phyloP scores from a whole-genome alignment of 2,888 invertebrate genomes.

The Ectemnius cavifrons region DNA sequence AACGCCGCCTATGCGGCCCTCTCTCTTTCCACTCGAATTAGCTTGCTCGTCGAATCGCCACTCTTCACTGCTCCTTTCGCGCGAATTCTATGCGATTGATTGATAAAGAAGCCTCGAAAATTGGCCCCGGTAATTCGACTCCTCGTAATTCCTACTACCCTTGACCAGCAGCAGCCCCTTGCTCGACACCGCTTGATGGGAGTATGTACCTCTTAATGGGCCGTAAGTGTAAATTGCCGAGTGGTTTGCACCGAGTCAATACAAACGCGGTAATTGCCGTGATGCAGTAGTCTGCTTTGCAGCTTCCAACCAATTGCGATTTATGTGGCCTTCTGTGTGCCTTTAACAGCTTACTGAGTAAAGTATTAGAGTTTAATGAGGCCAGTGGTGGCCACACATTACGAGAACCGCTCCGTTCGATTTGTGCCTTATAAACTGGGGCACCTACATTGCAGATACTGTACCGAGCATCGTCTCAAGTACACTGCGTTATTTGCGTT shows the following conservation, averaged over 20 bases:
- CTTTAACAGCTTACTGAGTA: neutral
- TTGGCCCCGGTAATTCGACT: neutral
- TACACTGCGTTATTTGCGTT: too few species aligned
- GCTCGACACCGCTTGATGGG: neutral
- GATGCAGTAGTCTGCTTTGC: neutral
- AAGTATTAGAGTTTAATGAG: conserved; percentile 4
- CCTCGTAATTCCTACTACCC: neutral
- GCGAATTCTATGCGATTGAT: conserved; percentile 24
- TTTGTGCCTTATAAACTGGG: too few species aligned
- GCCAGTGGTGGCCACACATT: neutral
- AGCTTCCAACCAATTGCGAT: neutral
- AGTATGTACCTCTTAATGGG: conserved; percentile 2
- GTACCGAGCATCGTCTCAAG: too few species aligned
- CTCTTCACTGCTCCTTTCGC: conserved; percentile 10
- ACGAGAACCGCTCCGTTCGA: too few species aligned
- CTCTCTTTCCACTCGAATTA: conserved; percentile 28
- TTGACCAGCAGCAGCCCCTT: neutral
- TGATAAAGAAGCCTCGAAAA: conserved; percentile 11
- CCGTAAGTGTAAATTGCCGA: neutral
- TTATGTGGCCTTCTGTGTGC: neutral
- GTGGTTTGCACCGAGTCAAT: conserved; percentile 1
- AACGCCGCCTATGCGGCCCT: conserved; percentile 46
- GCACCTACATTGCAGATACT: too few species aligned
- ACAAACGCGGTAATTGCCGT: neutral
- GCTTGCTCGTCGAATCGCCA: conserved; percentile 15